Percentiles rank a stretch among this genome's conserved stretches.
Evolutionary conservation across 1,140 invertebrate genomes (phyloP).

Genomic region (Pseudomyrmex concolor): DNA sequence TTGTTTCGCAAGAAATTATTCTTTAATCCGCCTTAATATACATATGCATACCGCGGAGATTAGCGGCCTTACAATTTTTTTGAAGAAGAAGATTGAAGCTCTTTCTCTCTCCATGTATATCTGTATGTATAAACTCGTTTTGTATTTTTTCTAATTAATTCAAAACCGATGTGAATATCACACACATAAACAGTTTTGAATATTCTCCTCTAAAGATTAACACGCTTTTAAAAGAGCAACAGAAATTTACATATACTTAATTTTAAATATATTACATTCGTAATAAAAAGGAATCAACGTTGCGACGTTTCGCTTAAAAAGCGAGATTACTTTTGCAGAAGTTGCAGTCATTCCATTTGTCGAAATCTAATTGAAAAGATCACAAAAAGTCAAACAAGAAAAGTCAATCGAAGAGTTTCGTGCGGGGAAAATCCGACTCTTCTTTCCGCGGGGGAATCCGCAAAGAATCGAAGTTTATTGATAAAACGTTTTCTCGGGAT

Average conservation of each 20-base stretch:
- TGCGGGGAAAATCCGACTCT: background rate
- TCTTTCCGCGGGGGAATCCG: background rate
- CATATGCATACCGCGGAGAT: no score
- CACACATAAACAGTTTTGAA: no score
- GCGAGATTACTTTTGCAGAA: background rate
- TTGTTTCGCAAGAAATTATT: conserved; percentile 4
- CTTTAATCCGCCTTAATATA: background rate
- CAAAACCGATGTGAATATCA: no score
- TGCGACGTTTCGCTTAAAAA: background rate
- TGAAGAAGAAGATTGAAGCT: no score
- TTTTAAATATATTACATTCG: no score
- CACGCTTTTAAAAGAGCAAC: no score
- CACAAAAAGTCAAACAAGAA: background rate
- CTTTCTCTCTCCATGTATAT: no score
- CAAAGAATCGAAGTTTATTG: background rate
- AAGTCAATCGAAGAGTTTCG: background rate
- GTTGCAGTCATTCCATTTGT: background rate
- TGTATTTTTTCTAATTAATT: background rate
- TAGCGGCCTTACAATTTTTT: no score
- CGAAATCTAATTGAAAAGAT: background rate
- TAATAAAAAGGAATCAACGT: no score
- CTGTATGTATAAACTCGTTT: background rate
- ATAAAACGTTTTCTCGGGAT: background rate
- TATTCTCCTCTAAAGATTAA: no score
- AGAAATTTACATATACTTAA: no score